Percentiles rank a stretch among this genome's conserved stretches.
Conservation (phyloP, 2,888 invertebrate genomes). For the Druceiella hillmani region DNA sequence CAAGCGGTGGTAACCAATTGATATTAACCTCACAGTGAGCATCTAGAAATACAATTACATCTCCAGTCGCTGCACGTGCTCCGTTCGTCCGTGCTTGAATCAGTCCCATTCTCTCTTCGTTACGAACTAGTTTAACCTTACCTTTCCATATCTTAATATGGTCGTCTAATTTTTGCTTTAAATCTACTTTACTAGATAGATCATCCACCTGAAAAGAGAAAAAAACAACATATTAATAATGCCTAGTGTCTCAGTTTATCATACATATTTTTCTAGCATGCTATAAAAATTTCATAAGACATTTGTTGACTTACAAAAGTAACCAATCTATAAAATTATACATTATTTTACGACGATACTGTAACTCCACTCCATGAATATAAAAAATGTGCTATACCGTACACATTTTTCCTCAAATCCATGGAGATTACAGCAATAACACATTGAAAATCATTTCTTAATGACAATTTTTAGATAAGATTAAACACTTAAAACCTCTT, state of each 20-base stretch:
- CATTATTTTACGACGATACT: too few relatives aligned
- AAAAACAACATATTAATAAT: constrained; percentile 1
- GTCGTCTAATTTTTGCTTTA: constrained; percentile 68
- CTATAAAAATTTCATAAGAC: too few relatives aligned
- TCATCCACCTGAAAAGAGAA: constrained; percentile 57
- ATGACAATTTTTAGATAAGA: too few relatives aligned
- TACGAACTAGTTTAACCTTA: constrained; percentile 75
- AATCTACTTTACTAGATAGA: constrained; percentile 72
- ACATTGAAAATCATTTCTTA: too few relatives aligned
- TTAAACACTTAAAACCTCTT: too few relatives aligned
- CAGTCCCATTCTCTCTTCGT: constrained; percentile 77
- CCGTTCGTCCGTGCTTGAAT: constrained; percentile 81
- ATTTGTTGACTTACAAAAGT: too few relatives aligned
- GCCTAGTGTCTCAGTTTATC: not conserved
- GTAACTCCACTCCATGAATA: too few relatives aligned
- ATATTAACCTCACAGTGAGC: constrained; percentile 89
- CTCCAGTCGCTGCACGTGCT: constrained; percentile 76
- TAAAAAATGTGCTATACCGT: too few relatives aligned
- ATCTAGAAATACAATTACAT: constrained; percentile 87
- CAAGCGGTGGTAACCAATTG: constrained; percentile 85
- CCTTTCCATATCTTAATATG: constrained; percentile 71
- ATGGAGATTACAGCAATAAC: too few relatives aligned
- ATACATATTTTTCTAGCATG: too few relatives aligned
- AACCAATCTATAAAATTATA: too few relatives aligned
- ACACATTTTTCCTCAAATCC: too few relatives aligned